These are phyloP conservation scores for Panagrolaimus sp. DNA, from an alignment of 1,140 invertebrate genomes.

Conservation along the genomic window DNA sequence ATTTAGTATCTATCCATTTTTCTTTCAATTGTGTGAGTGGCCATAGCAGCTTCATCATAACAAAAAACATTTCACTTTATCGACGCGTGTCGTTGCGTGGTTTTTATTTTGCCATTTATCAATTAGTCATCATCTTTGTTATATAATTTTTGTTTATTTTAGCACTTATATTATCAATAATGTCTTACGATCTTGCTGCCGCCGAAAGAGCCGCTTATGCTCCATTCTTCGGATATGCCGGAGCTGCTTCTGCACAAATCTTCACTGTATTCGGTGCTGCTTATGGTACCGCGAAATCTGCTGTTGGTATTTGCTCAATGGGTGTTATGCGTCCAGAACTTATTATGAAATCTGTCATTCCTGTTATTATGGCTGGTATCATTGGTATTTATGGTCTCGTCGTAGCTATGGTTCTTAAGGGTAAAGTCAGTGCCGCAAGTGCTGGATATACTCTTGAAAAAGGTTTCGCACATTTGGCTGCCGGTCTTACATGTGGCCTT, in stretches of 20 bases:
- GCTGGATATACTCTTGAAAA: slow-evolving; percentile 69
- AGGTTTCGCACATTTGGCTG: slow-evolving; percentile 94
- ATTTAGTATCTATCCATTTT: no score
- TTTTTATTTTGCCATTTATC: background rate
- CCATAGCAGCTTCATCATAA: background rate
- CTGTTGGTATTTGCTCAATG: slow-evolving; percentile 98
- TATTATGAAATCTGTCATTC: slow-evolving; percentile 99
- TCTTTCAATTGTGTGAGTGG: no score
- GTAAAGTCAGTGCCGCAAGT: slow-evolving; percentile 50
- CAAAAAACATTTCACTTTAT: background rate
- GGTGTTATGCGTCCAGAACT: slow-evolving; percentile 98
- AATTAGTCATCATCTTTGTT: background rate
- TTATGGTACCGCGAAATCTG: slow-evolving; percentile 98
- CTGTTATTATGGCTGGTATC: slow-evolving; percentile 87
- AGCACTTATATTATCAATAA: background rate
- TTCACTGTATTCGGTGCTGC: slow-evolving; percentile 94
- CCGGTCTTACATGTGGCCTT: slow-evolving; percentile 91
- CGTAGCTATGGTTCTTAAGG: slow-evolving; percentile 58
- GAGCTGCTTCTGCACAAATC: slow-evolving; percentile 92
- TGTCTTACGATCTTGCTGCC: slow-evolving; percentile 30
- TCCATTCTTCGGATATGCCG: slow-evolving; percentile 85
- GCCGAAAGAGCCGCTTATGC: slow-evolving; percentile 39
- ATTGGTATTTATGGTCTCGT: slow-evolving; percentile 59
- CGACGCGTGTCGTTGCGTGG: slow-evolving; percentile 4
- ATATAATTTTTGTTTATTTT: background rate